phyloP scores from a whole-genome alignment of 2,797 vertebrate species.

The Malacoctenus gilli region DNA sequence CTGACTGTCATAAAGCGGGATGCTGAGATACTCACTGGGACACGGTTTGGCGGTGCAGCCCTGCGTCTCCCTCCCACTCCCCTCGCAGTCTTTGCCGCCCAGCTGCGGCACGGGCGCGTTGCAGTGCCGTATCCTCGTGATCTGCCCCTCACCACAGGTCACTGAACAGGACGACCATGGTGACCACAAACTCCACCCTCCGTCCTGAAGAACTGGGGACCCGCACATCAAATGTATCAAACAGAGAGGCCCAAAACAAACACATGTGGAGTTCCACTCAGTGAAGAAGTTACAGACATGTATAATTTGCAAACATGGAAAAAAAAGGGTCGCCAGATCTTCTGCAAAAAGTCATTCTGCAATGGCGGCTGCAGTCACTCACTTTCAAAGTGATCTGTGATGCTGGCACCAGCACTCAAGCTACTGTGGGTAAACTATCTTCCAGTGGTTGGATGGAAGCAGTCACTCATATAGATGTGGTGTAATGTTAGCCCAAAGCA shows the following conservation, averaged over 20 bases:
- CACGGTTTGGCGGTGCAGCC: conserved; percentile 89
- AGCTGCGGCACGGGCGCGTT: conserved; percentile 95
- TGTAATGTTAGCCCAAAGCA: conserved; percentile 43
- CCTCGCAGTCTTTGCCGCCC: conserved; percentile 91
- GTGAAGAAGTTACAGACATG: conserved; percentile 36
- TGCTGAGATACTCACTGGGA: conserved; percentile 82
- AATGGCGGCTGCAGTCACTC: conserved; percentile 32
- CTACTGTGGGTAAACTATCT: conserved; percentile 55
- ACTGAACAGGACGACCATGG: conserved; percentile 97
- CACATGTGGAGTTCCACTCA: conserved; percentile 35
- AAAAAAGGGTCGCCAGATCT: conserved; percentile 34
- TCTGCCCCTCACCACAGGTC: conserved; percentile 93
- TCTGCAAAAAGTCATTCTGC: conserved; percentile 58
- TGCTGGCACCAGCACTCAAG: conserved; percentile 50
- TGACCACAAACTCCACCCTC: conserved; percentile 98
- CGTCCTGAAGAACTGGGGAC: conserved; percentile 89
- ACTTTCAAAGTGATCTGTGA: conserved; percentile 51
- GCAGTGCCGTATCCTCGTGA: conserved; percentile 96
- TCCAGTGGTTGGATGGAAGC: conserved; percentile 45
- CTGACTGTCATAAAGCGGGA: conserved; percentile 33
- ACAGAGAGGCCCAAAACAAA: conserved; percentile 37
- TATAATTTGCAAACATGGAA: conserved; percentile 34
- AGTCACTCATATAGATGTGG: conserved; percentile 45
- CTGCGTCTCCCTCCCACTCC: conserved; percentile 92
- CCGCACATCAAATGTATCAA: conserved; percentile 43